phyloP scores from a whole-genome alignment of 2,797 vertebrate genomes.

The Apogon talboti region DNA sequence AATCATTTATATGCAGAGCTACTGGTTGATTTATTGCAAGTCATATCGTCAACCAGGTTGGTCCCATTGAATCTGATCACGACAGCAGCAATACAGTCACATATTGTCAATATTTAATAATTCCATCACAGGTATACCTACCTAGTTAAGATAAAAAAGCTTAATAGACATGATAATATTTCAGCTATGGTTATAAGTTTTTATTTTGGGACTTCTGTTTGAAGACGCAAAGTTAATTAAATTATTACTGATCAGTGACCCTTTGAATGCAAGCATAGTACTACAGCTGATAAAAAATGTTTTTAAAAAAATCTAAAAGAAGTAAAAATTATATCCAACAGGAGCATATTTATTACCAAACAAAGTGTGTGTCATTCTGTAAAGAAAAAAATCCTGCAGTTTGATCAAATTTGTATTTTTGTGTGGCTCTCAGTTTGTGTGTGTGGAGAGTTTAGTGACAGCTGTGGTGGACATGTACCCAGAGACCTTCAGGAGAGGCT shows the following conservation, averaged over 20 bases:
- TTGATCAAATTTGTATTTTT: background rate
- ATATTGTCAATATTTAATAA: too few species aligned
- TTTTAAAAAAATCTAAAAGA: background rate
- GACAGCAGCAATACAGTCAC: too few species aligned
- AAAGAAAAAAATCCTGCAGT: background rate
- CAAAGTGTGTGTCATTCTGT: background rate
- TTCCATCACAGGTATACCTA: too few species aligned
- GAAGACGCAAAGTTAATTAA: background rate
- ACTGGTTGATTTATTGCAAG: too few species aligned
- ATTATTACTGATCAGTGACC: background rate
- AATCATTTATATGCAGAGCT: too few species aligned
- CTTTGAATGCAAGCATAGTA: background rate
- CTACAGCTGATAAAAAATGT: background rate
- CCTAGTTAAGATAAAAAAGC: too few species aligned
- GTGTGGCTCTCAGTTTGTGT: constrained; percentile 89
- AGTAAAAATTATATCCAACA: background rate
- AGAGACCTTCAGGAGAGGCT: constrained; percentile 94
- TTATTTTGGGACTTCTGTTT: background rate
- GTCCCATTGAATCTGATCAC: too few species aligned
- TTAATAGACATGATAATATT: background rate
- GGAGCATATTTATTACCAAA: background rate
- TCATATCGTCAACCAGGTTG: too few species aligned
- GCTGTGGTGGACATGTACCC: constrained; percentile 99
- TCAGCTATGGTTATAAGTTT: background rate
- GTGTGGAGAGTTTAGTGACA: constrained; percentile 97